Evolutionary conservation across 2,797 vertebrate species (phyloP).

Genomic region (Xenopus petersii): DNA sequence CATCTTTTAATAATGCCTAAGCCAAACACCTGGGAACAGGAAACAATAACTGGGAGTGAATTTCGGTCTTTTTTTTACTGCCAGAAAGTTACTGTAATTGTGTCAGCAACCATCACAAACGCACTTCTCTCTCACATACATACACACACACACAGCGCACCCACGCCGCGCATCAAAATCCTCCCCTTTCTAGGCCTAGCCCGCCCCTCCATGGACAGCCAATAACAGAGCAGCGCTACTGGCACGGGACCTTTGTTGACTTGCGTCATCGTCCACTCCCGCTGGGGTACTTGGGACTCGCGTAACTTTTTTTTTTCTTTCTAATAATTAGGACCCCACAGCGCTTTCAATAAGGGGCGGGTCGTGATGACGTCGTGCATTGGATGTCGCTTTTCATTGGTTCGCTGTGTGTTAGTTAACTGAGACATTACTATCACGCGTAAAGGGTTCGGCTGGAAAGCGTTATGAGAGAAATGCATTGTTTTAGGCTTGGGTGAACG

Average conservation of each 20-base stretch:
- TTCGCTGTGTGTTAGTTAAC: neutral
- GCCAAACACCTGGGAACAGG: too few species aligned
- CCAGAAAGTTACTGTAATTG: constrained; percentile 98
- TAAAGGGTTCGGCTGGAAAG: too few species aligned
- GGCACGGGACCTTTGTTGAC: constrained; percentile 82
- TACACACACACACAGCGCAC: constrained; percentile 12
- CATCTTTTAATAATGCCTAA: too few species aligned
- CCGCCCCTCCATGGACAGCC: constrained; percentile 46
- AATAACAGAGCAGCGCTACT: constrained; percentile 48
- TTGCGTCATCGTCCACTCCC: constrained; percentile 69
- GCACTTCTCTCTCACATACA: neutral
- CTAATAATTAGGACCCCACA: constrained; percentile 8
- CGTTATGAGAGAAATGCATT: too few species aligned
- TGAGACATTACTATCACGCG: too few species aligned
- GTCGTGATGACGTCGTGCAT: neutral
- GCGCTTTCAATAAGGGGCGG: constrained; percentile 1
- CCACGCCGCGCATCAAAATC: constrained; percentile 7
- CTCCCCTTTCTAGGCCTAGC: constrained; percentile 9
- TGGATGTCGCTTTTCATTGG: neutral
- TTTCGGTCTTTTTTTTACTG: neutral
- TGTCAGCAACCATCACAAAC: constrained; percentile 80
- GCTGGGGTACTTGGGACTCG: constrained; percentile 36
- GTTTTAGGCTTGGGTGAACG: too few species aligned
- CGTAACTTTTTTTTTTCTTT: constrained; percentile 24
- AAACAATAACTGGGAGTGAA: too few species aligned